Base-by-base conservation (phyloP, 2,888 invertebrate genomes). In the Tineola bisselliella region DNA sequence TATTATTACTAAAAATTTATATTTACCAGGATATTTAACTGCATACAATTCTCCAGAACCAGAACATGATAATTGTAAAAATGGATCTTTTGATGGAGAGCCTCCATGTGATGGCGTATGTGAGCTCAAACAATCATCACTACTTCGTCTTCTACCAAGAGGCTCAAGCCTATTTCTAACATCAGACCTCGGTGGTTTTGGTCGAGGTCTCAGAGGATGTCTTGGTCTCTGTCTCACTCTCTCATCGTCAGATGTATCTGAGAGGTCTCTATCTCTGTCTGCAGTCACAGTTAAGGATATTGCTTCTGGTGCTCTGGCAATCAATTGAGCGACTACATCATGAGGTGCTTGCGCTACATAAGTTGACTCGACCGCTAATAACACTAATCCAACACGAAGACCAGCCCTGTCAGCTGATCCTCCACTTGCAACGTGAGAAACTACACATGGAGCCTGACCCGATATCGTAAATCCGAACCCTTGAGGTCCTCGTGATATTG, bases 381-480 rank as follows among this genome's bases (percentile, higher is more conserved):
- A 87, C 68, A 96, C 96, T 73, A 98, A 97, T 0, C 98, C 98
- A 38, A 97, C 94, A 25, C 96, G 90, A 17, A 98, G 84, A 0
- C 97, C 97, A 30, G 96, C 96, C 63, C 91, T 89, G 71, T 97
- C 97, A 0, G 98, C 98, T 1, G 97, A 97, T 63, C 86, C 86
- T 1, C 94, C 94, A 57, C 91, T 88, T 0, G 97, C 97, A 68
- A 98, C 97, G 70, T 96, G 97, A 60, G 97, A 96, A 62, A 98
- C 89, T 64, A 97, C 94, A 76, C 98, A 98, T 0, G 98, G 98
- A 73, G 96, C 93, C 77, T 98, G 97, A 2, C 98, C 98, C 1
- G 97, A 97, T 72, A 98, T 97, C 18, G 98, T 98, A 75, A 98
- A 98, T n/a, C 98, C 98, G 76, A 96, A 98, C 2, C 97, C 96